Conservation (phyloP, 35 echinoderm and acorn worm genomes). For the Ptychodera flava region DNA sequence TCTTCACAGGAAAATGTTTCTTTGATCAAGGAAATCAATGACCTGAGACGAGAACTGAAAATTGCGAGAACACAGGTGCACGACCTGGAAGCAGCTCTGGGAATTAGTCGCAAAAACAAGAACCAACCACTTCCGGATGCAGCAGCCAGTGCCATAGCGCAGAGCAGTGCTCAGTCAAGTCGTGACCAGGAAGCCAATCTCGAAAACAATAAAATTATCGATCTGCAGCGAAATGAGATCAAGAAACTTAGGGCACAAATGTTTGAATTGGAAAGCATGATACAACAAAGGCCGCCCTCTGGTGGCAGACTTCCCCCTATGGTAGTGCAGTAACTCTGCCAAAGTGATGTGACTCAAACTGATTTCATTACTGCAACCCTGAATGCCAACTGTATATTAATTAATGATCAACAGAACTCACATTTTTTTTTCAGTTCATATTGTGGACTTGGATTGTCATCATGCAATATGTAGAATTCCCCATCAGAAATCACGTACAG, state of each 20-base stretch:
- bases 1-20: constrained; percentile 87
- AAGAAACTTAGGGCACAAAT: constrained; percentile 69
- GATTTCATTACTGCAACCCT: too few relatives aligned
- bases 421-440: too few relatives aligned
- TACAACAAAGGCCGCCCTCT: constrained; percentile 77
- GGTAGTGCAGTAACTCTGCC: constrained; percentile 47
- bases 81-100: constrained; percentile 92
- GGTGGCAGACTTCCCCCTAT: constrained; percentile 85
- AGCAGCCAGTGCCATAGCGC: background rate
- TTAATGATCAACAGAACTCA: too few relatives aligned
- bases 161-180: constrained; percentile 24
- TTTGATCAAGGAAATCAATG: constrained; percentile 98
- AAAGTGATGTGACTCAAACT: too few relatives aligned
- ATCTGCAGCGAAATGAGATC: constrained; percentile 78
- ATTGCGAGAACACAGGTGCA: constrained; percentile 93
- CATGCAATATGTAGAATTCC: too few relatives aligned
- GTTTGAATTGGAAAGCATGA: constrained; percentile 46
- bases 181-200: constrained; percentile 56
- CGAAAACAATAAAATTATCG: constrained; percentile 91
- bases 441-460: too few relatives aligned
- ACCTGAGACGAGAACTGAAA: constrained; percentile 90
- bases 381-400: too few relatives aligned
- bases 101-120: constrained; percentile 93
- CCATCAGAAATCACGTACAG: too few relatives aligned
- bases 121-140: background rate